Percentiles rank a stretch among this genome's conserved stretches.
These are phyloP conservation scores for Perizoma flavofasciatum DNA, from an alignment of 2,888 invertebrate genomes.

Conservation along the genomic window DNA sequence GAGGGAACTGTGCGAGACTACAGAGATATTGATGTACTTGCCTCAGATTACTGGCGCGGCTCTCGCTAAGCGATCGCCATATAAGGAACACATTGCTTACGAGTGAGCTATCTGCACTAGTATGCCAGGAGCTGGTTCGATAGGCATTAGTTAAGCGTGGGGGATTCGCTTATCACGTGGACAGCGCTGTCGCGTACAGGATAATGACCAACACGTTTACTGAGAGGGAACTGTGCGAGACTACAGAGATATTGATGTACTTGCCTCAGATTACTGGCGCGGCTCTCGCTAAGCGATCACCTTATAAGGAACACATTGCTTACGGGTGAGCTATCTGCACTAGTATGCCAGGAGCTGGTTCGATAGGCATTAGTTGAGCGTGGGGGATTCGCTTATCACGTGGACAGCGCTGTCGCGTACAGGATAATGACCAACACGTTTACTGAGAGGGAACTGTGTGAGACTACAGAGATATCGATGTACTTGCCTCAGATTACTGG, in stretches of 20 bases:
- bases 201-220: conserved; percentile 86
- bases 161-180: conserved; percentile 88
- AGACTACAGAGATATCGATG: conserved; percentile 85
- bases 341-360: background rate
- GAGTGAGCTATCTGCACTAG: conserved; percentile 70
- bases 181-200: conserved; percentile 87
- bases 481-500: conserved; percentile 84
- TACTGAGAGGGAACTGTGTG: conserved; percentile 86
- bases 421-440: conserved; percentile 86
- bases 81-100: conserved; percentile 84
- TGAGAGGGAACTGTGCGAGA: conserved; percentile 87
- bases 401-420: conserved; percentile 87
- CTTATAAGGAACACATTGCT: conserved; percentile 85
- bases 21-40: conserved; percentile 85
- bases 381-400: conserved; percentile 88
- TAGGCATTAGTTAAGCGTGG: conserved; percentile 83
- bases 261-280: conserved; percentile 83
- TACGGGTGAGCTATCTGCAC: conserved; percentile 77
- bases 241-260: conserved; percentile 85
- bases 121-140: too few relatives aligned
- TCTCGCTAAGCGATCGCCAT: conserved; percentile 85
- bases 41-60: conserved; percentile 83
- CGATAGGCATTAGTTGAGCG: conserved; percentile 80
- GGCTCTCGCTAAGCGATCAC: conserved; percentile 84
- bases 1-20: conserved; percentile 86